Percentiles rank a stretch among this genome's conserved stretches.
phyloP scores from a whole-genome alignment of 2,797 vertebrate genomes.

The Peromyscus aztecus region DNA sequence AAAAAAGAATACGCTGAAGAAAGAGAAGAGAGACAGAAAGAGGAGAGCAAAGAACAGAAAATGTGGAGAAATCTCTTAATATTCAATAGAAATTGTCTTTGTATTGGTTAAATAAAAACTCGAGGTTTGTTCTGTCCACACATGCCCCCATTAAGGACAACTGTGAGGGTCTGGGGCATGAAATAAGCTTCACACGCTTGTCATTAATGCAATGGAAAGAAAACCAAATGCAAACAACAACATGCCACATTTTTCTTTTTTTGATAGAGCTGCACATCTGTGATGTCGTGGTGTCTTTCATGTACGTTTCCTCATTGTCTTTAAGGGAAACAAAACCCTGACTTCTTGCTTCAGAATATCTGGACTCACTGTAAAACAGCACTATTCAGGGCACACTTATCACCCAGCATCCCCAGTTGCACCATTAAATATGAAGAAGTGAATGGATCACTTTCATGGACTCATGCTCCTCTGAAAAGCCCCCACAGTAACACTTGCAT shows the following conservation, averaged over 20 bases:
- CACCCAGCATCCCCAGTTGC: background rate
- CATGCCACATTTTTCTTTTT: constrained; percentile 27
- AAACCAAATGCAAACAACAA: background rate
- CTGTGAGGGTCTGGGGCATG: background rate
- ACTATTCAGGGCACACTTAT: background rate
- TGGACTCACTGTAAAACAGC: background rate
- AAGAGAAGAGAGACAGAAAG: background rate
- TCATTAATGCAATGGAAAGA: background rate
- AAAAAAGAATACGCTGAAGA: background rate
- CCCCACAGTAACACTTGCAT: background rate
- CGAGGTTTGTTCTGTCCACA: background rate
- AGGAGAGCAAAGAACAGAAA: background rate
- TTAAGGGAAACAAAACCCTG: background rate
- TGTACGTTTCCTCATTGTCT: background rate
- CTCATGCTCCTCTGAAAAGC: constrained; percentile 26
- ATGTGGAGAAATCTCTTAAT: background rate
- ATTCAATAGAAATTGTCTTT: background rate
- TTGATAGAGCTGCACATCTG: background rate
- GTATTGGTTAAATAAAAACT: background rate
- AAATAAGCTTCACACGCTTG: background rate
- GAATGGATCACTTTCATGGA: constrained; percentile 1
- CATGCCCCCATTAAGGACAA: background rate
- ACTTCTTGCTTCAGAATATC: constrained; percentile 1
- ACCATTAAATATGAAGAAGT: background rate
- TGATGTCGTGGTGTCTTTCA: background rate